Conservation (phyloP, 2,888 invertebrate species). For the Octodonta nipae region DNA sequence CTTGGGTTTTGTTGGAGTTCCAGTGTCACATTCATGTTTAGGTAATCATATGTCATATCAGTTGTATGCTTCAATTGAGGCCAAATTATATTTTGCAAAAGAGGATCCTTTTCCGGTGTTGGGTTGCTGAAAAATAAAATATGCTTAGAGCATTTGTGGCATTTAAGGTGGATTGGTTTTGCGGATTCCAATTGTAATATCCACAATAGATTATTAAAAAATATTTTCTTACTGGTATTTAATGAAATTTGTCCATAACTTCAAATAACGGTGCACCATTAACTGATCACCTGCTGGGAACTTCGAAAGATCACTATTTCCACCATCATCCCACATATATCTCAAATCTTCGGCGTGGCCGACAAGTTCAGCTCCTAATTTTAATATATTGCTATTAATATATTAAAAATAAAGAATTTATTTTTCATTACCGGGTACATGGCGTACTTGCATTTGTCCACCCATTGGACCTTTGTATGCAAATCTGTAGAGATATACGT, state of each 20-base stretch:
- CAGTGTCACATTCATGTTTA: conserved; percentile 11
- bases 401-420: neutral
- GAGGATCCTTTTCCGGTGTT: conserved; percentile 11
- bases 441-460: neutral
- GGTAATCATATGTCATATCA: conserved; percentile 5
- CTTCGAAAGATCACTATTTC: conserved; percentile 4
- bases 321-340: conserved; percentile 9
- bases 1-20: conserved; percentile 8
- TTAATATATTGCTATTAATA: neutral
- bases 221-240: conserved; percentile 10
- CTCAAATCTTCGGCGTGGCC: conserved; percentile 10
- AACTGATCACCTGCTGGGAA: conserved; percentile 7
- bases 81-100: conserved; percentile 8
- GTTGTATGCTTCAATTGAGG: conserved; percentile 3
- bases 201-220: neutral
- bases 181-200: no score
- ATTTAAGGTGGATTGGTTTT: no score
- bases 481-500: conserved; percentile 9
- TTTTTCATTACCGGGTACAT: no score
- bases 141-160: neutral
- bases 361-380: conserved; percentile 6
- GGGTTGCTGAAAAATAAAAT: conserved; percentile 12
- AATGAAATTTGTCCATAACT: conserved; percentile 12
- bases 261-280: conserved; percentile 7
- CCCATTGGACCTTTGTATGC: conserved; percentile 8